phyloP scores from a whole-genome alignment of 2,888 invertebrate genomes.

The Machimus atricapillus region DNA sequence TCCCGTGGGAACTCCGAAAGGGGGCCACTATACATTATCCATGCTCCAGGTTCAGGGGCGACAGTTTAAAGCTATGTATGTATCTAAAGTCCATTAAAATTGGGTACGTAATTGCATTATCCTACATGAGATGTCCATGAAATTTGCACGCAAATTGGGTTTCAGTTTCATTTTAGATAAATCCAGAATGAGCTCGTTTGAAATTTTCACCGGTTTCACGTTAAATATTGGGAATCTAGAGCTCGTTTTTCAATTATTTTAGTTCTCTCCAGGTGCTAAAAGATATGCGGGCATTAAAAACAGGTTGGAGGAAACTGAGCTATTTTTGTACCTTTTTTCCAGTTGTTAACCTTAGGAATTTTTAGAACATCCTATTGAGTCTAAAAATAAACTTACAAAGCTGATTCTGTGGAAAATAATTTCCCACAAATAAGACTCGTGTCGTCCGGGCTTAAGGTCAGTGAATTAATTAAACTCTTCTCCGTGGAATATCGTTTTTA shows the following conservation, averaged over 20 bases:
- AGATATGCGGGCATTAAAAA: not conserved
- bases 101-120: not conserved
- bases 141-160: not conserved
- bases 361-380: not conserved
- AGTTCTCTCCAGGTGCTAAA: not conserved
- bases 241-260: not conserved
- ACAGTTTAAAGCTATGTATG: not conserved
- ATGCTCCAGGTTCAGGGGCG: not conserved
- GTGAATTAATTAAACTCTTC: not conserved
- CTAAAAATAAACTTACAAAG: not conserved
- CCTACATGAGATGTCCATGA: not conserved
- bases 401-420: not conserved
- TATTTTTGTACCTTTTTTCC: not conserved
- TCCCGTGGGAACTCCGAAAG: not conserved
- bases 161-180: not conserved
- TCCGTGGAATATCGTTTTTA: not conserved
- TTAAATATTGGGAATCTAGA: not conserved
- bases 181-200: not conserved
- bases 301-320: not conserved
- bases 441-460: not conserved
- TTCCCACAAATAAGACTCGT: not conserved
- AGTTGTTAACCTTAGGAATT: not conserved
- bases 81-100: not conserved
- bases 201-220: not conserved
- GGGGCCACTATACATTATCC: not conserved